Percentiles rank a stretch among this genome's conserved stretches.
phyloP scores from a whole-genome alignment of 2,888 invertebrate genomes.

The Steinernema scapterisci region DNA sequence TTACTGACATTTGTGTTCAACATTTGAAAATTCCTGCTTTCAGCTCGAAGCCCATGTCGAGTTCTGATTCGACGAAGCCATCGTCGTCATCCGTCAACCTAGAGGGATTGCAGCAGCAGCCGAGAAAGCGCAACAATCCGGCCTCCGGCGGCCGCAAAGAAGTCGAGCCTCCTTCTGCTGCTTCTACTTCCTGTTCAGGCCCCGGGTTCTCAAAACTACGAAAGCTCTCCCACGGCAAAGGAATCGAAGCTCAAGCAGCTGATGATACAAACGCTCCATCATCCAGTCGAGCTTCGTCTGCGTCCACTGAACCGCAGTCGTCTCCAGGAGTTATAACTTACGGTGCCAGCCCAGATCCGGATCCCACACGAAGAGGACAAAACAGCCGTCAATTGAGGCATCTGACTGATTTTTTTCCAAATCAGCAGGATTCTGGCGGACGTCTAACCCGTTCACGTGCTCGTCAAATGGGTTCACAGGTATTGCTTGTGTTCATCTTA shows the following conservation, averaged over 20 bases:
- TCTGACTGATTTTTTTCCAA: slow-evolving; percentile 51
- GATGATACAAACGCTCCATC: not conserved
- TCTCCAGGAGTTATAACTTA: slow-evolving; percentile 22
- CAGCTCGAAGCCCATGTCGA: slow-evolving; percentile 29
- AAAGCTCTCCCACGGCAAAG: not conserved
- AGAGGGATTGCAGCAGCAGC: slow-evolving; percentile 10
- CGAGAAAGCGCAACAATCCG: slow-evolving; percentile 6
- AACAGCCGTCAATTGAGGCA: slow-evolving; percentile 38
- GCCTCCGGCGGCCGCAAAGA: not conserved
- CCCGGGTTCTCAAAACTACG: slow-evolving; percentile 16
- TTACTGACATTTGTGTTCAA: not conserved
- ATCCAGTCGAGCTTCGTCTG: slow-evolving; percentile 19
- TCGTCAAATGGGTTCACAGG: slow-evolving; percentile 25
- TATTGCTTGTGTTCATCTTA: not conserved
- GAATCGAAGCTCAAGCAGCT: not conserved
- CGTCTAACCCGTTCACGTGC: slow-evolving; percentile 48
- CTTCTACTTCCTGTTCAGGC: slow-evolving; percentile 4
- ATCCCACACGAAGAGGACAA: not conserved
- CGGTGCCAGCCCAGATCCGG: not conserved
- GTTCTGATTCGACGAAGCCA: slow-evolving; percentile 26
- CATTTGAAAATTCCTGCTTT: not conserved
- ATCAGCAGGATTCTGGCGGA: slow-evolving; percentile 40
- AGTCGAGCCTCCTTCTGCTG: not conserved
- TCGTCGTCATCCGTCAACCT: slow-evolving; percentile 18
- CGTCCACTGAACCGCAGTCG: slow-evolving; percentile 15